A percentile compares a stretch with the other conserved stretches of the same genome.
Evolutionary conservation across 2,888 invertebrate genomes (phyloP).

Genomic region (Agonopterix subpropinquella): DNA sequence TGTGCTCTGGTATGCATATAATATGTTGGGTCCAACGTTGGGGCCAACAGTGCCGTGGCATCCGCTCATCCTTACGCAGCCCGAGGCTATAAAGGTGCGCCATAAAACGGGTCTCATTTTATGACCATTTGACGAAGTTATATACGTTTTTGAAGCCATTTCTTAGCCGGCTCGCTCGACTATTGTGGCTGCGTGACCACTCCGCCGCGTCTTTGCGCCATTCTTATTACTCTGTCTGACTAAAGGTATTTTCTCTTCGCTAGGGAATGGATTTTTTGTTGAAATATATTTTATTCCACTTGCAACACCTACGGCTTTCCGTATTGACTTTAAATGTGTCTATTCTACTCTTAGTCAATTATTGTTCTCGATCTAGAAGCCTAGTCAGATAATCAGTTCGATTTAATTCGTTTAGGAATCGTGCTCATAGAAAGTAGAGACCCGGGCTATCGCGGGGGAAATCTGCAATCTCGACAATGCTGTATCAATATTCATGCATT

Average conservation of each 20-base stretch:
- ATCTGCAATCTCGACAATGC: conserved; percentile 70
- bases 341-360: too few relatives aligned
- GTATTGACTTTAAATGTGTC: too few relatives aligned
- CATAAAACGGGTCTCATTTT: conserved; percentile 70
- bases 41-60: conserved; percentile 25
- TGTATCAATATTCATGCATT: conserved; percentile 73
- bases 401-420: conserved; percentile 59
- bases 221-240: conserved; percentile 41
- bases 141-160: conserved; percentile 67
- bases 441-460: conserved; percentile 51
- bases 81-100: conserved; percentile 65
- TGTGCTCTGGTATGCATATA: neutral
- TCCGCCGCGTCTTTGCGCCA: conserved; percentile 35
- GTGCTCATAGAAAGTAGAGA: conserved; percentile 59
- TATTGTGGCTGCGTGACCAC: conserved; percentile 61
- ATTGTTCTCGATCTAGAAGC: conserved; percentile 4
- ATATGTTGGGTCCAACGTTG: neutral
- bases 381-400: conserved; percentile 42
- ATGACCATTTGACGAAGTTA: conserved; percentile 72
- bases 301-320: too few relatives aligned
- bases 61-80: conserved; percentile 60
- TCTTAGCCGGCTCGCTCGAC: conserved; percentile 46
- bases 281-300: too few relatives aligned
- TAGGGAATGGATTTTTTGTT: neutral
- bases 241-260: conserved; percentile 30